Conservation (phyloP, 2,113 vertebrate genomes). For the Donacobius atricapilla region DNA sequence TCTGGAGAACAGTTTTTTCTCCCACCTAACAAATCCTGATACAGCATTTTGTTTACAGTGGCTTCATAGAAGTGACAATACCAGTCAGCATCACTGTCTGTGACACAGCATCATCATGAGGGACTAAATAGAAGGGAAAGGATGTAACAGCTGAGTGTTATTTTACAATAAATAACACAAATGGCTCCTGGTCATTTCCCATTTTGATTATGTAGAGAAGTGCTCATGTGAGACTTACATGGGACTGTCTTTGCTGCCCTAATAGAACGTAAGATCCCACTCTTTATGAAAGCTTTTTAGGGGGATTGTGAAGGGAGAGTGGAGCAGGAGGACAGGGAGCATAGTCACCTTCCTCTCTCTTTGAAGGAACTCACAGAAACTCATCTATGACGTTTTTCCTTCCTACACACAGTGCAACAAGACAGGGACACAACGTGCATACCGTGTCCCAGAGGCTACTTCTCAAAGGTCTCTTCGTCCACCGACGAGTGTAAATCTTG, state of each 20-base stretch:
- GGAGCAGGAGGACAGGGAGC: neutral
- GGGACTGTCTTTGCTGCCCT: neutral
- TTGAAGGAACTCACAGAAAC: neutral
- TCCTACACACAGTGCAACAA: conserved; percentile 69
- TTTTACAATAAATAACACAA: neutral
- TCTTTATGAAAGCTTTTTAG: neutral
- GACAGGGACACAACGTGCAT: conserved; percentile 70
- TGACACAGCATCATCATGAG: neutral
- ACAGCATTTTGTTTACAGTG: neutral
- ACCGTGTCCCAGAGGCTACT: conserved; percentile 81
- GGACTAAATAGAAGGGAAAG: neutral
- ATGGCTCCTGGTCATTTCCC: neutral
- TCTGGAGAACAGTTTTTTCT: neutral
- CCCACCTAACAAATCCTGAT: neutral
- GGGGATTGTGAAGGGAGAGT: fast-evolving
- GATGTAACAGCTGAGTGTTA: neutral
- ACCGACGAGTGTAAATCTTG: conserved; percentile 81
- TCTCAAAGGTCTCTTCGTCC: conserved; percentile 76
- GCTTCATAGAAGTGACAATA: neutral
- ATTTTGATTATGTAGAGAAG: neutral
- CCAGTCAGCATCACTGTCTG: neutral
- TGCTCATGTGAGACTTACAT: neutral
- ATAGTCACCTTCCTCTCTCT: neutral
- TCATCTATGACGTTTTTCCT: neutral
- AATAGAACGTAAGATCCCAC: neutral